Evolutionary conservation across 1,140 invertebrate genomes (phyloP).

Genomic region (Drosophila yakuba): DNA sequence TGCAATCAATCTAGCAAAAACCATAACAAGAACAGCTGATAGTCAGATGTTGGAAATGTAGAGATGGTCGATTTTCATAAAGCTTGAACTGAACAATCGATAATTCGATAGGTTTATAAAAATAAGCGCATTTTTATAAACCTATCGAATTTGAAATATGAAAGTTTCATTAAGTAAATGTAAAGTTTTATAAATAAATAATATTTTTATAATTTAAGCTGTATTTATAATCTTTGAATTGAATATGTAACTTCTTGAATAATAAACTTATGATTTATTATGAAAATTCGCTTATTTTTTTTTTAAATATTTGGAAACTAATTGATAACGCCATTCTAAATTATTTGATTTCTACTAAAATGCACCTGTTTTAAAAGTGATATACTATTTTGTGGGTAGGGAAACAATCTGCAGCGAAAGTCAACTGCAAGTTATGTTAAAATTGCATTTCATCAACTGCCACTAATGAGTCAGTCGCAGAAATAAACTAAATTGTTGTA

Average conservation of each 20-base stretch:
- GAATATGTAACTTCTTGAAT: not conserved
- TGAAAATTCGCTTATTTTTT: too few relatives aligned
- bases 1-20: slow-evolving; percentile 3
- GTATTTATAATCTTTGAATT: not conserved
- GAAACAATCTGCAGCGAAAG: slow-evolving; percentile 20
- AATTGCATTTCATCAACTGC: slow-evolving; percentile 65
- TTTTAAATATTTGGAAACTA: too few relatives aligned
- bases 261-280: too few relatives aligned
- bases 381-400: slow-evolving; percentile 3
- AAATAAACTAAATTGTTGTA: slow-evolving; percentile 36
- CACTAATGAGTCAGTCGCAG: slow-evolving; percentile 65
- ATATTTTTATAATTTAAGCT: too few relatives aligned
- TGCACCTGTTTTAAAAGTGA: not conserved
- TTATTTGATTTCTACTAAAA: not conserved
- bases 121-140: too few relatives aligned
- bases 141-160: not conserved
- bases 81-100: not conserved
- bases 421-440: slow-evolving; percentile 53
- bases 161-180: too few relatives aligned
- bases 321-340: too few relatives aligned
- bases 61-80: not conserved
- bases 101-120: not conserved
- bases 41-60: not conserved
- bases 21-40: slow-evolving; percentile 53
- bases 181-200: too few relatives aligned